A percentile compares a stretch with the other conserved stretches of the same genome.
phyloP scores from a whole-genome alignment of 2,888 invertebrate species.

The Megastigmus dorsalis region DNA sequence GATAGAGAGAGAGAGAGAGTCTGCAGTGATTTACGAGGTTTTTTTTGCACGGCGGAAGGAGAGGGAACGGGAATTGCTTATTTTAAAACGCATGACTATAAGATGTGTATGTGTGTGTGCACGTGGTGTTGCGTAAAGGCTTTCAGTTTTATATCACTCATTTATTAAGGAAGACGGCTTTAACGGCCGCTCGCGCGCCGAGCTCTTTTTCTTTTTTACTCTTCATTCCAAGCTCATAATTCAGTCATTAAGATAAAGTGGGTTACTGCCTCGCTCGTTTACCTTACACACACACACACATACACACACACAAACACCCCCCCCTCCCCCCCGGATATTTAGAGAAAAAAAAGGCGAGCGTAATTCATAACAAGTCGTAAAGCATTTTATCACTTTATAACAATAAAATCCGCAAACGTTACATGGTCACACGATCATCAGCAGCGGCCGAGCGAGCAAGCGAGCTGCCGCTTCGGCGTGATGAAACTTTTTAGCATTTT shows the following conservation, averaged over 20 bases:
- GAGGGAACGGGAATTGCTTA: too few relatives aligned
- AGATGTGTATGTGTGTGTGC: too few relatives aligned
- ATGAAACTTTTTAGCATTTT: slow-evolving; percentile 3
- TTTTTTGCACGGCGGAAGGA: too few relatives aligned
- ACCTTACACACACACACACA: too few relatives aligned
- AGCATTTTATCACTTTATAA: slow-evolving; percentile 21
- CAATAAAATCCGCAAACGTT: slow-evolving; percentile 10
- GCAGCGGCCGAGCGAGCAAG: neutral
- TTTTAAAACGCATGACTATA: too few relatives aligned
- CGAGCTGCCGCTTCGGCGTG: neutral
- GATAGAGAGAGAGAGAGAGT: too few relatives aligned
- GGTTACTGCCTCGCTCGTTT: slow-evolving; percentile 6
- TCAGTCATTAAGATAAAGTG: slow-evolving; percentile 12
- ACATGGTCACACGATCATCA: neutral
- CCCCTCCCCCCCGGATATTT: neutral
- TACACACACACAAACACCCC: too few relatives aligned
- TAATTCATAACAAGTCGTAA: slow-evolving; percentile 12
- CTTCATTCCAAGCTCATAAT: neutral
- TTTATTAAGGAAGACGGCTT: too few relatives aligned
- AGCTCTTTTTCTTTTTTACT: neutral
- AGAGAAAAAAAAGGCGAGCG: neutral
- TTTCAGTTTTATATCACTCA: too few relatives aligned
- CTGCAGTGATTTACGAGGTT: too few relatives aligned
- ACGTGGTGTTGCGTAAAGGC: too few relatives aligned
- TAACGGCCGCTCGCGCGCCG: too few relatives aligned